Base-by-base conservation (phyloP, 2,888 invertebrate genomes). In the Drosophila fungiperda region DNA sequence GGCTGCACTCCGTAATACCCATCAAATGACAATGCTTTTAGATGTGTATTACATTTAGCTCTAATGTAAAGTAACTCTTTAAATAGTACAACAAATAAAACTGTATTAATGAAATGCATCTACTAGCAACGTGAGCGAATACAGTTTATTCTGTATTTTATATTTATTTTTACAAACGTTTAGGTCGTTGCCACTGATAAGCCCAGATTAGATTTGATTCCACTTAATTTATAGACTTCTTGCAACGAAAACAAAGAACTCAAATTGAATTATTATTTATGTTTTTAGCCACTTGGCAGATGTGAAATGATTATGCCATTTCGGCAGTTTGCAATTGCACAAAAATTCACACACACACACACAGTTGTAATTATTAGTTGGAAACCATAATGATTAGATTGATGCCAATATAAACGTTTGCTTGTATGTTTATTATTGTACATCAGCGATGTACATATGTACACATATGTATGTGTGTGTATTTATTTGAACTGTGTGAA, bases 201-300 rank as follows among this genome's bases (percentile, higher is more conserved):
- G 33, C 17, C 33, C 2, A 12, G 50, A 65, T 65, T 26, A 23
- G 48, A 66, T 66, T 53, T 26, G n/a, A n/a, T 42, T 50, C n/a
- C 32, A 32, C 15, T 20, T 17, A 23, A 6, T 5, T 38, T 8
- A 26, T 8, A 8, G 26, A 54, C n/a, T 9, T 36, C 9, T 26
- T 26, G 17, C 26, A 36, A 4, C 26, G 26, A 17, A n/a, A 15
- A 15, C 17, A 33, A 17, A 38, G 7, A 12, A n/a, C 23, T n/a
- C 6, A 26, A 26, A 36, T 23, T 8, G 15, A 2, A 15, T 23
- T 23, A 8, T 15, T 15, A 3, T 15, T 7, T 23, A 23, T 20
- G 12, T 8, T 45, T 2, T 1, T 23, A 15, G 15, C 12, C 15
- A 45, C 23, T 23, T 15, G 17, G 1, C 45, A 23, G 3, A 23